These are phyloP conservation scores for Falco punctatus DNA, from an alignment of 2,113 vertebrate genomes.

Conservation along the genomic window DNA sequence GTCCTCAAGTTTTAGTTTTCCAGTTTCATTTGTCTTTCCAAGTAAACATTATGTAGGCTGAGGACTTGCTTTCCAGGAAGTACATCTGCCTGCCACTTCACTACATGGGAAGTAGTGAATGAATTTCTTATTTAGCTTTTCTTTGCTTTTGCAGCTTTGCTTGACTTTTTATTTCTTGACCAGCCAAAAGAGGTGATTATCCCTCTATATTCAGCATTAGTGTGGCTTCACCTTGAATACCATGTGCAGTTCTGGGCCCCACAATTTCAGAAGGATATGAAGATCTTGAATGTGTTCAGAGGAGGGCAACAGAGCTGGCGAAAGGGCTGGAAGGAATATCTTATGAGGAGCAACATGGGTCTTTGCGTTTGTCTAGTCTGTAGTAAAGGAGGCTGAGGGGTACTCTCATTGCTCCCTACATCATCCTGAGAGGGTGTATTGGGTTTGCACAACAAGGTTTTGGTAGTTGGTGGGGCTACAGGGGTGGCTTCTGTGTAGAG, in stretches of 20 bases:
- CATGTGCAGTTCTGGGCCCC: neutral
- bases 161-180: neutral
- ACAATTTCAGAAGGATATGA: too few relatives aligned
- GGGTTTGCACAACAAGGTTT: too few relatives aligned
- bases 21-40: neutral
- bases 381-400: too few relatives aligned
- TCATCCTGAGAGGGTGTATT: too few relatives aligned
- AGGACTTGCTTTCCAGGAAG: neutral
- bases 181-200: neutral
- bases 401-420: too few relatives aligned
- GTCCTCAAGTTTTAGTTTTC: neutral
- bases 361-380: too few relatives aligned
- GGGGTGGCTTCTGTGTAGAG: too few relatives aligned
- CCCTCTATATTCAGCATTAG: neutral
- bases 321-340: too few relatives aligned
- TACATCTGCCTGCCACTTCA: neutral
- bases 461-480: too few relatives aligned
- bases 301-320: too few relatives aligned
- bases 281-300: too few relatives aligned
- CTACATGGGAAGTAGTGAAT: neutral
- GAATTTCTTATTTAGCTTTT: neutral
- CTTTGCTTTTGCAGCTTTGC: neutral
- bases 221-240: neutral
- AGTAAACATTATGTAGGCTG: neutral
- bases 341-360: too few relatives aligned